Percentiles rank a stretch among this genome's conserved stretches.
These are phyloP conservation scores for Latrodectus hesperus DNA, from an alignment of 2,888 invertebrate species.

Conservation along the genomic window DNA sequence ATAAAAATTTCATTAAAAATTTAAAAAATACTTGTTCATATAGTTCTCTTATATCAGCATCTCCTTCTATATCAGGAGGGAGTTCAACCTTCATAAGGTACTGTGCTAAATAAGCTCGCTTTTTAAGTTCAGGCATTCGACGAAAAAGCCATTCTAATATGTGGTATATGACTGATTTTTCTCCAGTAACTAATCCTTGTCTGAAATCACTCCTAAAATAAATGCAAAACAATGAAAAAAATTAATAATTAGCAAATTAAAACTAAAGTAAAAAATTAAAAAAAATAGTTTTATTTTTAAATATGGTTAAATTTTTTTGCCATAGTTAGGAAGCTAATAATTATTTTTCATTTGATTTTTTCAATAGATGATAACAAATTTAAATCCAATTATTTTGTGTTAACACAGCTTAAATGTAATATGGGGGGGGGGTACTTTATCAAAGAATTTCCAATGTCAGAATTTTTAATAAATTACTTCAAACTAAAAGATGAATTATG, in stretches of 20 bases:
- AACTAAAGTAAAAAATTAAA: too few relatives aligned
- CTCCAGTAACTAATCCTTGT: constrained; percentile 83
- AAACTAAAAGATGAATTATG: too few relatives aligned
- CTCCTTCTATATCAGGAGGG: constrained; percentile 84
- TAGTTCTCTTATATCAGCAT: constrained; percentile 83
- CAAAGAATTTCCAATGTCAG: too few relatives aligned
- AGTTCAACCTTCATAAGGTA: constrained; percentile 81
- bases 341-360: too few relatives aligned
- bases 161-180: constrained; percentile 84
- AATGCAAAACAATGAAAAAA: constrained; percentile 1
- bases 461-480: too few relatives aligned
- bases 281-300: too few relatives aligned
- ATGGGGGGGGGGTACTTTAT: too few relatives aligned
- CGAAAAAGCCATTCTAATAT: constrained; percentile 87
- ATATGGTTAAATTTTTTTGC: too few relatives aligned
- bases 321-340: too few relatives aligned
- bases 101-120: constrained; percentile 88
- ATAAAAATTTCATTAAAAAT: not conserved
- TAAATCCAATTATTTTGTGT: too few relatives aligned
- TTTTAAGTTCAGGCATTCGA: constrained; percentile 84
- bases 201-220: constrained; percentile 78
- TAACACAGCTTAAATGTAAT: too few relatives aligned
- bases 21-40: constrained; percentile 79
- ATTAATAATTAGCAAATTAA: not conserved
- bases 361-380: too few relatives aligned